Evolutionary conservation across 1,140 invertebrate species (phyloP), one percentile per base, ranked within the genome.

Genomic region (Papilio aristodemus): DNA sequence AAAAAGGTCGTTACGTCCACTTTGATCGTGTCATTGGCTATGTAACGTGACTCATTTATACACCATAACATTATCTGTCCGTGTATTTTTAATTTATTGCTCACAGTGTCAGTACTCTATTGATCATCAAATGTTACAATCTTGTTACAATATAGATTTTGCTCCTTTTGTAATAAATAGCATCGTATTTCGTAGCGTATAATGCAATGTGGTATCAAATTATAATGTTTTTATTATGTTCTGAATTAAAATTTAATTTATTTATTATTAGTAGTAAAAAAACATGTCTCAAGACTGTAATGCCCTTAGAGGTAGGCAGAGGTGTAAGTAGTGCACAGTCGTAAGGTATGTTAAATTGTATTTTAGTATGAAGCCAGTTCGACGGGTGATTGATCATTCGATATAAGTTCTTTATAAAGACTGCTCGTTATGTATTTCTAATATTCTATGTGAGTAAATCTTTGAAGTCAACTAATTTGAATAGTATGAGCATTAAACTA

Each of bases 21-120:
- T 60, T 62, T 19, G 14, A 70, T 37, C 43, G 37, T 70, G 68
- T 41, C 60, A 57, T 70, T 70, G 50, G 32, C 62, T 17, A 58
- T 58, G 62, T 68, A 66, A 67, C 72, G 66, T 74, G 71, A 72
- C 60, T 69, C 62, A 74, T 77, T 77, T 77, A 69, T 77, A 74
- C 62, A 64, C 67, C 71, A 74, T 70, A 72, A 74, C 70, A 69
- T 64, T 74, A 77, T 76, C 75, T 54, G 54, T 69, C 13, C 57
- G 38, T 66, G 72, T 77, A 77, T 77, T 72, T 77, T 69, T 72
- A 72, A 74, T 69, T 74, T 77, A 74, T 72, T 72, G 54, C 68
- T 50, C 32, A 14, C 41, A 63, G 43, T 50, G 19, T 19, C 38
- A 27, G 17, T 17, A 38, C 63, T 27, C 27, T 64, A 57, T 38